These are phyloP conservation scores for Cantharis flavilabris DNA, from an alignment of 2,888 invertebrate species.

Conservation along the genomic window DNA sequence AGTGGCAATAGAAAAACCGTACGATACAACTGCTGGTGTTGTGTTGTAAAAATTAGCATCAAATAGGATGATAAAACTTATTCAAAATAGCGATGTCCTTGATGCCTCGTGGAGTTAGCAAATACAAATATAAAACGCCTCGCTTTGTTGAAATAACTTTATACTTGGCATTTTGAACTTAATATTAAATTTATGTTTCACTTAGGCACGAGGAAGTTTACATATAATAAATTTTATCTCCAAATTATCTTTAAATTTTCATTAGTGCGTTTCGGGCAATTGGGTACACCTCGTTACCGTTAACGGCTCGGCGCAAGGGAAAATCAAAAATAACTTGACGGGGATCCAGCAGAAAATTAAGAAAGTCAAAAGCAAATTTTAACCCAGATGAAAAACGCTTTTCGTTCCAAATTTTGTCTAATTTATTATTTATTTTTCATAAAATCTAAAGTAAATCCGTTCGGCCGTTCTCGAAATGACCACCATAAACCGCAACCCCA, in stretches of 20 bases:
- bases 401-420: too few species aligned
- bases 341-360: neutral
- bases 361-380: too few species aligned
- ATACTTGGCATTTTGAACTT: conserved; percentile 4
- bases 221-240: neutral
- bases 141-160: conserved; percentile 6
- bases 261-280: neutral
- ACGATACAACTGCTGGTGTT: neutral
- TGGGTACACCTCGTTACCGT: neutral
- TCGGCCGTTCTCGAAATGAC: too few species aligned
- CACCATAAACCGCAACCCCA: too few species aligned
- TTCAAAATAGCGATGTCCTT: conserved; percentile 25
- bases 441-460: too few species aligned
- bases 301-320: neutral
- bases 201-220: neutral
- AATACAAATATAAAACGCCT: conserved; percentile 10
- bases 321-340: neutral
- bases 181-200: neutral
- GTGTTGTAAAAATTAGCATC: neutral
- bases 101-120: conserved; percentile 28
- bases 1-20: neutral
- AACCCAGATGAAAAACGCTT: too few species aligned
- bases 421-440: too few species aligned
- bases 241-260: neutral
- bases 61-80: conserved; percentile 7